Percentiles rank a stretch among this genome's conserved stretches.
Conservation (phyloP, 2,113 vertebrate genomes). For the Micronycteris hirsuta region DNA sequence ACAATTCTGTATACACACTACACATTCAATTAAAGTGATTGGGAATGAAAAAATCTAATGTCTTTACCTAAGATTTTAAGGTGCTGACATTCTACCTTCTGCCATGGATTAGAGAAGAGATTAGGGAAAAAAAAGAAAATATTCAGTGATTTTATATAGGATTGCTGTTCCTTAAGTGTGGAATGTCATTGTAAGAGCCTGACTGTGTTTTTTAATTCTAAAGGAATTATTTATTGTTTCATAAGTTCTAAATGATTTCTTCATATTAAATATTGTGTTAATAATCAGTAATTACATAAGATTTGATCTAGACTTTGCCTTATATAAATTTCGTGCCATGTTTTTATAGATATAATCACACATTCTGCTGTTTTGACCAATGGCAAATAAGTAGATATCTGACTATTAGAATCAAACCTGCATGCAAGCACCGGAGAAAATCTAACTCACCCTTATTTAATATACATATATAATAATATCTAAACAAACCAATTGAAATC, state of each 20-base stretch:
- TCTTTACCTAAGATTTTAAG: slow-evolving; percentile 62
- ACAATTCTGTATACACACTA: slow-evolving; percentile 77
- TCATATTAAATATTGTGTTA: background rate
- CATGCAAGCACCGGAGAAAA: background rate
- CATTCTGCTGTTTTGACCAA: background rate
- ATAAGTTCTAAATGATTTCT: background rate
- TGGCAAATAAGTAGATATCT: background rate
- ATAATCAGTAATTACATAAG: background rate
- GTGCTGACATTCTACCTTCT: background rate
- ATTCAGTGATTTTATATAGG: background rate
- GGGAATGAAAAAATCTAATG: slow-evolving; percentile 68
- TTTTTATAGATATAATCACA: background rate
- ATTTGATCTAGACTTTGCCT: background rate
- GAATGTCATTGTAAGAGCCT: background rate
- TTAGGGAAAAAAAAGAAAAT: background rate
- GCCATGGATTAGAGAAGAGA: background rate
- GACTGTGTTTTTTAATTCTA: background rate
- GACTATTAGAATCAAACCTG: background rate
- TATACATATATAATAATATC: background rate
- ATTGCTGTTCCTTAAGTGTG: background rate
- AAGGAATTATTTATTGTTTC: background rate
- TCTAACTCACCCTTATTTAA: background rate
- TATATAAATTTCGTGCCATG: background rate
- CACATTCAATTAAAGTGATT: slow-evolving; percentile 76
- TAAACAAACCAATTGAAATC: background rate